Percentiles rank a stretch among this genome's conserved stretches.
These are phyloP conservation scores for Cataglyphis hispanica DNA, from an alignment of 1,140 invertebrate genomes.

Conservation along the genomic window DNA sequence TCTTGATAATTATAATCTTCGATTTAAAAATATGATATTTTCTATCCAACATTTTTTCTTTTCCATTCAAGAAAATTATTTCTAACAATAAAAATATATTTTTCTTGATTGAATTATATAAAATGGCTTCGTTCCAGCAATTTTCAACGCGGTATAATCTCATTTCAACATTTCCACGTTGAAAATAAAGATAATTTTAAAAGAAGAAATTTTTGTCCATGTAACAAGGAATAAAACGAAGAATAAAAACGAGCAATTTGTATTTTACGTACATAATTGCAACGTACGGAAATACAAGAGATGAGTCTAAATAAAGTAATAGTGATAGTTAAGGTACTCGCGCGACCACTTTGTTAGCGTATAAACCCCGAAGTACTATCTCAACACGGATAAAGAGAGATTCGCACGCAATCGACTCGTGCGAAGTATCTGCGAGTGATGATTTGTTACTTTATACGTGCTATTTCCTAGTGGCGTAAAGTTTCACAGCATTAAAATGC, in stretches of 20 bases:
- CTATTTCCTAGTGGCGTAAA: conserved; percentile 60
- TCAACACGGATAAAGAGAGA: conserved; percentile 1
- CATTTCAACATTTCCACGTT: too few species aligned
- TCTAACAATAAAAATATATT: too few species aligned
- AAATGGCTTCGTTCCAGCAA: too few species aligned
- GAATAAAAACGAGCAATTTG: background rate
- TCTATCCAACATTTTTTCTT: too few species aligned
- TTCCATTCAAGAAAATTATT: too few species aligned
- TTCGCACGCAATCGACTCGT: conserved; percentile 25
- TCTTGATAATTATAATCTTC: too few species aligned
- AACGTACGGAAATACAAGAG: background rate
- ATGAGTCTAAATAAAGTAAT: conserved; percentile 4
- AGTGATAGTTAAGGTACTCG: background rate
- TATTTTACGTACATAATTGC: background rate
- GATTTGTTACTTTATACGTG: conserved; percentile 48
- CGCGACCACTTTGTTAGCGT: conserved; percentile 20
- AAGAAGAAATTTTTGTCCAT: too few species aligned
- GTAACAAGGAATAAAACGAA: too few species aligned
- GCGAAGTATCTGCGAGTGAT: background rate
- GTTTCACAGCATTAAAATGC: conserved; percentile 78
- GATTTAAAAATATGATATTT: too few species aligned
- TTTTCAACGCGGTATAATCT: too few species aligned
- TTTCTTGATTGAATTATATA: too few species aligned
- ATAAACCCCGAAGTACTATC: conserved; percentile 26
- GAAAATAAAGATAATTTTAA: too few species aligned